Evolutionary conservation across 2,113 vertebrate genomes (phyloP).

Genomic region (Podarcis muralis): DNA sequence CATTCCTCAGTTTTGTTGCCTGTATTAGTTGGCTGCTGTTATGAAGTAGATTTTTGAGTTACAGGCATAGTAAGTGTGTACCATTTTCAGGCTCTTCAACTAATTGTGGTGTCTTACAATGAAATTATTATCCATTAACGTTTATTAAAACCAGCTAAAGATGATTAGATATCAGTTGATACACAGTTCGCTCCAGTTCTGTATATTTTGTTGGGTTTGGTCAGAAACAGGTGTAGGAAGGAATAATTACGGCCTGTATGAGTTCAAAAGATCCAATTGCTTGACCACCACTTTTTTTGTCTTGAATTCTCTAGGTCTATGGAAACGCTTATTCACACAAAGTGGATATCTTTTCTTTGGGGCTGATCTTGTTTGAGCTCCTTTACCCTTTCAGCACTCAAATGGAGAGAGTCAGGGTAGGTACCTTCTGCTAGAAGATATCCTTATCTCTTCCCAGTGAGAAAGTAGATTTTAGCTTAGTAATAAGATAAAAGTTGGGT

Average conservation of each 20-base stretch:
- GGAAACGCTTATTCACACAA: constrained; percentile 97
- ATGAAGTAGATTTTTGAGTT: not conserved
- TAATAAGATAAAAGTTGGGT: constrained; percentile 23
- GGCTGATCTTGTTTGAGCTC: constrained; percentile 96
- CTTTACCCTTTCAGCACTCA: constrained; percentile 94
- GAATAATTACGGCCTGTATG: not conserved
- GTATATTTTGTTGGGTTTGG: not conserved
- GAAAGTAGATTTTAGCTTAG: not conserved
- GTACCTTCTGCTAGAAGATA: constrained; percentile 33
- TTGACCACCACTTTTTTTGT: not conserved
- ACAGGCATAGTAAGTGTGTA: not conserved
- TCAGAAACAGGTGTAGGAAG: not conserved
- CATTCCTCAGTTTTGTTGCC: not conserved
- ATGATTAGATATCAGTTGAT: not conserved
- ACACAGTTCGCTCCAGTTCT: not conserved
- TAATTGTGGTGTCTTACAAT: not conserved
- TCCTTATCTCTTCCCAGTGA: not conserved
- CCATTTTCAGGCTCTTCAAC: not conserved
- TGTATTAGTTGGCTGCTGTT: too few relatives aligned
- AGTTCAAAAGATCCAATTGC: not conserved
- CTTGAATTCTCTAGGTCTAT: constrained; percentile 83
- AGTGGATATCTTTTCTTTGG: constrained; percentile 98
- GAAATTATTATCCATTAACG: not conserved
- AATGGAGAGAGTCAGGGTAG: constrained; percentile 96
- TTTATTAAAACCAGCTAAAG: not conserved